Evolutionary conservation across 2,797 vertebrate species (phyloP).

Genomic region (Melanotaenia parkinsoni): DNA sequence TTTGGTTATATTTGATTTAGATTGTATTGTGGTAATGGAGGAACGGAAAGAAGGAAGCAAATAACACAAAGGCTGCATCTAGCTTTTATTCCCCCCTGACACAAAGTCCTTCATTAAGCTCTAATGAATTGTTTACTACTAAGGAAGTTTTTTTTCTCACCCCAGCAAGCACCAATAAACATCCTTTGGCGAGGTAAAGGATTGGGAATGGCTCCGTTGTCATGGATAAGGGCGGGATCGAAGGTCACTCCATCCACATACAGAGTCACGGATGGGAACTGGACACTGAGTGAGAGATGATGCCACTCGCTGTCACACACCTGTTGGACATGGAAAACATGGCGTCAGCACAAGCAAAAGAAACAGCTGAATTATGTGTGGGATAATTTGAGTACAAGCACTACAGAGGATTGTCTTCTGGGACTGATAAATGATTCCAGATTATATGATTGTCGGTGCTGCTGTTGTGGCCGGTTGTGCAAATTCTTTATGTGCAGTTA

Average conservation of each 20-base stretch:
- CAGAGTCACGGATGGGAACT: slow-evolving; percentile 95
- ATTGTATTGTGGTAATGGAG: slow-evolving; percentile 31
- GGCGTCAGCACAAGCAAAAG: neutral
- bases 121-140: slow-evolving; percentile 8
- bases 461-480: neutral
- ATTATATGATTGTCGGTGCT: neutral
- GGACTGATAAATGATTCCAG: neutral
- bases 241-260: slow-evolving; percentile 97
- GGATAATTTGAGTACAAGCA: no score
- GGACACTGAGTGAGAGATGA: slow-evolving; percentile 95
- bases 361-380: neutral
- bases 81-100: slow-evolving; percentile 26
- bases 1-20: slow-evolving; percentile 36
- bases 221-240: slow-evolving; percentile 96
- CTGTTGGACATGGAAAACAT: slow-evolving; percentile 70
- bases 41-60: slow-evolving; percentile 30
- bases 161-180: slow-evolving; percentile 96
- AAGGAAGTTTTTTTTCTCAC: slow-evolving; percentile 54
- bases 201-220: slow-evolving; percentile 94
- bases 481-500: neutral
- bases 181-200: slow-evolving; percentile 88
- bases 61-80: slow-evolving; percentile 27
- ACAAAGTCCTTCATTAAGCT: slow-evolving; percentile 34
- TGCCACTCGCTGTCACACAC: slow-evolving; percentile 98
- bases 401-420: neutral